Evolutionary conservation across 2,797 vertebrate species (phyloP), one percentile per base, ranked within the genome.

Genomic region (Rhinogobio ventralis): DNA sequence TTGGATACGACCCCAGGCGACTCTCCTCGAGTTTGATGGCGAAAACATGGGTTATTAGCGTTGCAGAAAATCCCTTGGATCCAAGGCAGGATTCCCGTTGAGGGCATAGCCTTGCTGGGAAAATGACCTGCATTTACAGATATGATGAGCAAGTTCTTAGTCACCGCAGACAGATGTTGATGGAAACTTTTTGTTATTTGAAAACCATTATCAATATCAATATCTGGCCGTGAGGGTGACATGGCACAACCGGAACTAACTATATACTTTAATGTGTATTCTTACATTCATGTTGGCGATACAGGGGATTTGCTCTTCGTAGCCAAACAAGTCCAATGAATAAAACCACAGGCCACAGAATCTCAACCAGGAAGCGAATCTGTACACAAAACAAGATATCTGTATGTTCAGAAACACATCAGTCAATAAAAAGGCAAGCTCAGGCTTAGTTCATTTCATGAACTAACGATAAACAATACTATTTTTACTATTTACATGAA

Each of bases 51-150:
- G 91, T 99, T 99, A 92, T 98, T 96, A 93, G 95, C 90, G 2
- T 99, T 99, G 93, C 98, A 99, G 94, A 99, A 97, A 91, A 99
- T 97, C 69, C 98, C 97, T 83, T 99, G 98, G 86, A 99, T 94
- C 98, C 98, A 99, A 0, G 98, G 98, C 81, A 99, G 91, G 3
- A 95, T 93, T 91, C 98, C 98, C 7, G 98, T 95, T 14, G 98
- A 99, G 46, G 98, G 98, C 98, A 99, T 96, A 5, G 97, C 98
- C 93, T 99, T 99, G 93, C 97, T 99, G 92, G 98, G 97, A 89
- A 99, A 99, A 92, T 99, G 98, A 95, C 98, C 98, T 99, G 93
- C 25, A 45, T 67, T 83, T 68, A 55, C 13, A 77, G 25, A 78
- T n/a, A 36, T 66, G 23, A 83, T 75, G 30, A 67, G 46, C 5